Evolutionary conservation across 53 echinoderm and acorn worm species (phyloP), one percentile per base, ranked within the genome.

Genomic region (Arbacia lixula): DNA sequence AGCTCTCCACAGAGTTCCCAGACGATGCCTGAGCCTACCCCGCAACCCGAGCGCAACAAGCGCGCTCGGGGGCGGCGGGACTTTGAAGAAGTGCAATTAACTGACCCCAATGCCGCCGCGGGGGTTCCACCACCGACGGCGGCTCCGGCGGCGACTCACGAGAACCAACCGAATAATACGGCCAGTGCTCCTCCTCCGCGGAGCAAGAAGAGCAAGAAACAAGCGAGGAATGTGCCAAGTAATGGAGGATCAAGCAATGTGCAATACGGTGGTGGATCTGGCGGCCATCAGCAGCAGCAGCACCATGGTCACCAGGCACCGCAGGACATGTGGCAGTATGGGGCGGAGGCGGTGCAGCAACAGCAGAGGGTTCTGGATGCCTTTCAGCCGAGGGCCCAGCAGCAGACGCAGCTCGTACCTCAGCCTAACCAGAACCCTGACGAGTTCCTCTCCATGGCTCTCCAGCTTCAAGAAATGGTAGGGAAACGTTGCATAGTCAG

Each of bases 391-490:
- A 61, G 83, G 52, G 22, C 83, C n/a, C n/a, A n/a, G n/a, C n/a
- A n/a, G 27, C 71, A 86, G 52, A 17, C 83, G 3, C 66, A 81
- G 16, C 81, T 90, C 28, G 82, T 73, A 0, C 85, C 91, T 20
- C 94, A 94, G 38, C 94, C 89, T 19, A 87, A 86, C 36, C 95
- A 95, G 46, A 85, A 92, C 75, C 95, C 89, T 5, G 95, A 95
- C 76, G 92, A 95, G 49, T 92, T 95, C 69, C 66, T 92, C 12
- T 93, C 92, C 8, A 95, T 95, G 95, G 95, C 95, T 5, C 62
- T 95, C 26, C 95, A 95, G 50, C 68, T 92, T 71, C 92, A 95
- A 68, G 95, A 95, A 90, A 84, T 90, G 90, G 95, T 95, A 83
- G 85, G 75, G 20, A 20, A 36, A n/a, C n/a, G n/a, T n/a, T n/a